Base-by-base conservation (phyloP, 2,113 vertebrate species). In the Melanotaenia duboulayi region DNA sequence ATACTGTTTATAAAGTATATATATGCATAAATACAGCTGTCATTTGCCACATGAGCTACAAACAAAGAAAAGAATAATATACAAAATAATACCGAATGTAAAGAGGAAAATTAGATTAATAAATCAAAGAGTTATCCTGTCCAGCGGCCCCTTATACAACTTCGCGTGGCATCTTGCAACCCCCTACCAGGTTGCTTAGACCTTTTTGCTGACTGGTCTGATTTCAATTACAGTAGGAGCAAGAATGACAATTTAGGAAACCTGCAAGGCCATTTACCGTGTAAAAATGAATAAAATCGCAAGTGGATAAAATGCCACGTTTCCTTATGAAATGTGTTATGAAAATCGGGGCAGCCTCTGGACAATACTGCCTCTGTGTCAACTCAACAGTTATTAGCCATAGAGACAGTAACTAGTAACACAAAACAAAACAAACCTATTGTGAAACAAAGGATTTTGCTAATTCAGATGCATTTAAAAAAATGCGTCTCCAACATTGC, bases 351-450 rank as follows among this genome's bases (percentile, higher is more conserved):
- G 11, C n/a, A 55, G 11, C 25, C 2, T 16, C 25, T 40, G 1
- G 3, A 46, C 28, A 56, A 55, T 0, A 44, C 0, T 2, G 11
- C 12, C 37, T 58, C 22, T 56, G 50, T 48, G 39, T 20, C 4
- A 62, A 74, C 70, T 5, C 61, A 80, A 76, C 23, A 39, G 48
- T 39, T 56, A 23, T 51, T 75, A 81, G 39, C 66, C 12, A 3
- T 2, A 1, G 22, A 25, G 25, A 13, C 7, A 10, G 6, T 11
- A 48, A 7, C 2, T 56, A n/a, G 17, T 19, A n/a, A 17, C 5
- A 48, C 13, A 48, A 22, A 7, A 56, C 32, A 22, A 48, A 11
- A 28, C n/a, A 68, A 49, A 62, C 40, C 10, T 17, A 39, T 50
- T 8, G 25, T 50, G 7, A 80, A 42, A 61, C 8, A 8, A 6